A percentile compares a stretch with the other conserved stretches of the same genome.
Evolutionary conservation across 2,888 invertebrate species (phyloP).

Genomic region (Tortrix viridana): DNA sequence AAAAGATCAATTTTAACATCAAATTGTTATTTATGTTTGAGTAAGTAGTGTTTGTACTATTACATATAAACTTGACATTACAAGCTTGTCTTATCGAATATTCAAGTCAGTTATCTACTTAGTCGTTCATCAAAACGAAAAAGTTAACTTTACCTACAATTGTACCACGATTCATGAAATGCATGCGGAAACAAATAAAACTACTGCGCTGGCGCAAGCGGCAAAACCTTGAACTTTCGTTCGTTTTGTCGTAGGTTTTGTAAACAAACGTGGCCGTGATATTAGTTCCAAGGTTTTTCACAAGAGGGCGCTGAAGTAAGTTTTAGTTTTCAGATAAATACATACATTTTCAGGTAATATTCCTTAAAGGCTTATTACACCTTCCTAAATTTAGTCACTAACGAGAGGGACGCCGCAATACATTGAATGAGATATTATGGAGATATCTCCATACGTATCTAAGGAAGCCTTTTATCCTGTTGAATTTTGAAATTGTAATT

Average conservation of each 20-base stretch:
- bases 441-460: too few relatives aligned
- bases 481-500: too few relatives aligned
- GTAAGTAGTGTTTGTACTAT: too few relatives aligned
- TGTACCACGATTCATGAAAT: conserved; percentile 1
- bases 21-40: too few relatives aligned
- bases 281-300: conserved; percentile 46
- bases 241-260: conserved; percentile 53
- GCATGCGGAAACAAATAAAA: conserved; percentile 13
- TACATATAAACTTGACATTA: too few relatives aligned
- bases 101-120: not conserved
- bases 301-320: conserved; percentile 61
- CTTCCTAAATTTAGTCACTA: too few relatives aligned
- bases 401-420: too few relatives aligned
- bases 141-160: not conserved
- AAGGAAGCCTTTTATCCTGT: too few relatives aligned
- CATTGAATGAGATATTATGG: too few relatives aligned
- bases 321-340: not conserved
- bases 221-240: conserved; percentile 60
- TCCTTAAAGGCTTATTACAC: too few relatives aligned
- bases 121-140: not conserved
- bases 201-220: conserved; percentile 37
- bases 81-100: too few relatives aligned
- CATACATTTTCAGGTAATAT: not conserved
- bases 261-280: conserved; percentile 72
- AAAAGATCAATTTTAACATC: too few relatives aligned